phyloP scores from a whole-genome alignment of 2,113 vertebrate genomes.

The Microtus montanus region DNA sequence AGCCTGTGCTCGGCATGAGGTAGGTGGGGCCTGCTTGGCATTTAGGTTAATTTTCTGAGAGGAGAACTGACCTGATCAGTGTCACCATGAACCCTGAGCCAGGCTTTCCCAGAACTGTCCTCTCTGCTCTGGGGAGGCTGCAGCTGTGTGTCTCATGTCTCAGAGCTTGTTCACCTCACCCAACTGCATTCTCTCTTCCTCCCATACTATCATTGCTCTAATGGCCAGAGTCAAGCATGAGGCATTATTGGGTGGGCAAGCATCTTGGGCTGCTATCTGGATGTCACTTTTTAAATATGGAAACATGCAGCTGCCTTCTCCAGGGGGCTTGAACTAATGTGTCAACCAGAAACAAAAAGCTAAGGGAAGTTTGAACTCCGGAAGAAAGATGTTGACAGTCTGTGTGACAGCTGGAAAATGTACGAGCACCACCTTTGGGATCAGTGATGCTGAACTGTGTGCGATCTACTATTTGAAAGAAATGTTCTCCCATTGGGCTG shows the following conservation, averaged over 20 bases:
- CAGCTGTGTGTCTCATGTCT: background rate
- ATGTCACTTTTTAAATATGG: background rate
- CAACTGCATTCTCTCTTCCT: background rate
- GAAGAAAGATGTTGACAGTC: slow-evolving; percentile 52
- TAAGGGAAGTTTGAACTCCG: slow-evolving; percentile 56
- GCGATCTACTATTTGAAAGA: slow-evolving; percentile 72
- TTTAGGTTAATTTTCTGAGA: slow-evolving; percentile 33
- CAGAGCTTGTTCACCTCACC: background rate
- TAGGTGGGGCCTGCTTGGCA: background rate
- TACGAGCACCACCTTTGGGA: slow-evolving; percentile 50
- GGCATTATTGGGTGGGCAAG: background rate
- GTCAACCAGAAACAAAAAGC: slow-evolving; percentile 55
- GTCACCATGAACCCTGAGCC: slow-evolving; percentile 2
- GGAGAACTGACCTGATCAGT: background rate
- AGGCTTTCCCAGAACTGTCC: background rate
- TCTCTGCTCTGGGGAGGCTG: background rate
- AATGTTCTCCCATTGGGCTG: slow-evolving; percentile 75
- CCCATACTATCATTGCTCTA: slow-evolving; percentile 50
- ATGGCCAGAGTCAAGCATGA: slow-evolving; percentile 42
- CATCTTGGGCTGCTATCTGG: slow-evolving; percentile 51
- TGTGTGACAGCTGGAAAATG: slow-evolving; percentile 70
- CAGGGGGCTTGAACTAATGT: slow-evolving; percentile 39
- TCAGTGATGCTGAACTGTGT: slow-evolving; percentile 62
- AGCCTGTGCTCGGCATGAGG: background rate
- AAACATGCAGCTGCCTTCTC: slow-evolving; percentile 48